Conservation (phyloP, 2,113 vertebrate species). For the Campylorhamphus procurvoides region DNA sequence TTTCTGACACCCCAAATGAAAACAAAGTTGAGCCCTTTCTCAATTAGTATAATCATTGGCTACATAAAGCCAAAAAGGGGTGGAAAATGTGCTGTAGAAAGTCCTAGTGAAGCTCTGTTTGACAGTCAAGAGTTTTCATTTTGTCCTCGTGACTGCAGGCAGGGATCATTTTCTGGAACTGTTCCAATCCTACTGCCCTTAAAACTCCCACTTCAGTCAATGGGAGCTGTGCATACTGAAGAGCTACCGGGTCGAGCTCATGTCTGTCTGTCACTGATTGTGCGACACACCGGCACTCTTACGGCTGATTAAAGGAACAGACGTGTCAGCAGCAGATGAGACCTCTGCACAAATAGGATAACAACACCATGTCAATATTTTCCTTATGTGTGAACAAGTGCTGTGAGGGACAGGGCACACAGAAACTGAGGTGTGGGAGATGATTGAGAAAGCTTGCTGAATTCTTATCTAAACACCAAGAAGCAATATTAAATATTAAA, state of each 20-base stretch:
- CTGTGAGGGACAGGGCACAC: background rate
- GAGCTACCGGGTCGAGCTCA: background rate
- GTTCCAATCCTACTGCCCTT: background rate
- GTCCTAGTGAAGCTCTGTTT: background rate
- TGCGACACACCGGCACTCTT: background rate
- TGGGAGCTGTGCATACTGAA: background rate
- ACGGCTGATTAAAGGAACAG: background rate
- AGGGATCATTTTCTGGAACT: conserved; percentile 5
- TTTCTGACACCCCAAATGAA: background rate
- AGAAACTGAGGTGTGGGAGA: background rate
- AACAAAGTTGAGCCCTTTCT: background rate
- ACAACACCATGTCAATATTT: background rate
- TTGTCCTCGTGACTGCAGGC: background rate
- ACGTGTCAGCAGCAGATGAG: background rate
- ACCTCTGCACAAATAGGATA: conserved; percentile 10
- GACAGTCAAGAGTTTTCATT: background rate
- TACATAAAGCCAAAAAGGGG: background rate
- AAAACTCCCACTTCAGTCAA: conserved; percentile 21
- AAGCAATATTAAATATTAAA: conserved; percentile 42
- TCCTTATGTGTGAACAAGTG: background rate
- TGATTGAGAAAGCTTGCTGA: background rate
- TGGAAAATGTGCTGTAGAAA: background rate
- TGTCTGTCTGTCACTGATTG: conserved; percentile 1
- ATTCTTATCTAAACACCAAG: conserved; percentile 27
- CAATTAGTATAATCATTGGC: background rate